Conservation (phyloP, 2,888 invertebrate genomes). For the Standfussiana lucernea region DNA sequence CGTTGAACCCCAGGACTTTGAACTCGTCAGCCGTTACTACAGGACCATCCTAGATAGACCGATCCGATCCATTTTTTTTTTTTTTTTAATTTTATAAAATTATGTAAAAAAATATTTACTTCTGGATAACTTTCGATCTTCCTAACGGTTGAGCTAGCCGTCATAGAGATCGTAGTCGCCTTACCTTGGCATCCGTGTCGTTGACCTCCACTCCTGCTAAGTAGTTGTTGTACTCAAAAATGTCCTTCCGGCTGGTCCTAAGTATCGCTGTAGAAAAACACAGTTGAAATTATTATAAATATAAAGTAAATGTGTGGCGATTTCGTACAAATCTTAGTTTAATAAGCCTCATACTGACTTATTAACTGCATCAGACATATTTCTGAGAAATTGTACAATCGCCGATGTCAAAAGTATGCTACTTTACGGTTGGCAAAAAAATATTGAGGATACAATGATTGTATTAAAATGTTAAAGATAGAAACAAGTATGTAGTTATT, state of each 20-base stretch:
- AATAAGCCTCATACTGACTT: not conserved
- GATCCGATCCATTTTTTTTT: too few relatives aligned
- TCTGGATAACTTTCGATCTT: too few relatives aligned
- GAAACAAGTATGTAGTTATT: too few relatives aligned
- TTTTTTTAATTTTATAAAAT: too few relatives aligned
- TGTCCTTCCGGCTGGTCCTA: conserved; percentile 73
- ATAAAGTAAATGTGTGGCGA: not conserved
- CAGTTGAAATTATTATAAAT: not conserved
- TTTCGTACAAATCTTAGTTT: not conserved
- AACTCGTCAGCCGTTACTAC: too few relatives aligned
- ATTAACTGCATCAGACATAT: not conserved
- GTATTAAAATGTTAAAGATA: not conserved
- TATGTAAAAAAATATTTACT: too few relatives aligned
- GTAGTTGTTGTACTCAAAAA: conserved; percentile 85
- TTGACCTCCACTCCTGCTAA: conserved; percentile 87
- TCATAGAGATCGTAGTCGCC: not conserved
- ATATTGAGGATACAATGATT: not conserved
- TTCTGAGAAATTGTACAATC: not conserved
- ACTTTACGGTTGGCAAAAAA: not conserved
- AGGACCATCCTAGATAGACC: too few relatives aligned
- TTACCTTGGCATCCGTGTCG: conserved; percentile 79
- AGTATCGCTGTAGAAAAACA: conserved; percentile 83
- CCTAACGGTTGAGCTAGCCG: not conserved
- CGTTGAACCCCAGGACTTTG: too few relatives aligned
- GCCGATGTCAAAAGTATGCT: not conserved